These are phyloP conservation scores for Macrobrachium rosenbergii DNA, from an alignment of 1,140 invertebrate genomes.

Conservation along the genomic window DNA sequence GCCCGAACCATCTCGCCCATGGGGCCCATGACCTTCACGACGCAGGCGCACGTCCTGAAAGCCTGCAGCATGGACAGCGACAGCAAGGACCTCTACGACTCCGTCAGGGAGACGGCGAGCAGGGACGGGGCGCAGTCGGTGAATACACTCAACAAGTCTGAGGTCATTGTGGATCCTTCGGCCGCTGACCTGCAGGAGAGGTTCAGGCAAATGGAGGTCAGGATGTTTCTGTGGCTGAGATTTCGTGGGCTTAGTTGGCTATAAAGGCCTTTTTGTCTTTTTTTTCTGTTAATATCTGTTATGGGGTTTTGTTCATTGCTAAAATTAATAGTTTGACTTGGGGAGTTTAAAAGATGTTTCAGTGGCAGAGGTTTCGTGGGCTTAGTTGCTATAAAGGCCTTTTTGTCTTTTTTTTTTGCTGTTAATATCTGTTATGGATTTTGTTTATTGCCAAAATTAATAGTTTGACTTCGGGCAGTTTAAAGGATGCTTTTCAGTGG, in stretches of 20 bases:
- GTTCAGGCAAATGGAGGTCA: conserved; percentile 58
- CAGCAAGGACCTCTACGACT: conserved; percentile 43
- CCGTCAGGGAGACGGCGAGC: conserved; percentile 36
- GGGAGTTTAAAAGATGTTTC: no score
- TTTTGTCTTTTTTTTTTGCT: no score
- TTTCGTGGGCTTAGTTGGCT: not conserved
- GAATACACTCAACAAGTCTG: conserved; percentile 46
- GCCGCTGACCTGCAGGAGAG: conserved; percentile 53
- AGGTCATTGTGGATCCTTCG: conserved; percentile 59
- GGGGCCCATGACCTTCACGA: conserved; percentile 35
- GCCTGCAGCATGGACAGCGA: conserved; percentile 46
- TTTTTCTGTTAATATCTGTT: no score
- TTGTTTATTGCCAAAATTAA: no score
- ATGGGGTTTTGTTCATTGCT: no score
- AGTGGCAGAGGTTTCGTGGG: no score
- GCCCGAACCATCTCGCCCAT: conserved; percentile 39
- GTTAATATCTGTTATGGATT: no score
- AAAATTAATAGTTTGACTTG: no score
- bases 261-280: not conserved
- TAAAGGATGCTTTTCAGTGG: no score
- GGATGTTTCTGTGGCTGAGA: not conserved
- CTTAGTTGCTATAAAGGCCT: no score
- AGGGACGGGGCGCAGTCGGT: conserved; percentile 42
- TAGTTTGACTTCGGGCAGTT: no score
- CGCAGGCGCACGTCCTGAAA: conserved; percentile 38